Conservation (phyloP, 64 coral and sea anemone species). For the Pachyseris speciosa region DNA sequence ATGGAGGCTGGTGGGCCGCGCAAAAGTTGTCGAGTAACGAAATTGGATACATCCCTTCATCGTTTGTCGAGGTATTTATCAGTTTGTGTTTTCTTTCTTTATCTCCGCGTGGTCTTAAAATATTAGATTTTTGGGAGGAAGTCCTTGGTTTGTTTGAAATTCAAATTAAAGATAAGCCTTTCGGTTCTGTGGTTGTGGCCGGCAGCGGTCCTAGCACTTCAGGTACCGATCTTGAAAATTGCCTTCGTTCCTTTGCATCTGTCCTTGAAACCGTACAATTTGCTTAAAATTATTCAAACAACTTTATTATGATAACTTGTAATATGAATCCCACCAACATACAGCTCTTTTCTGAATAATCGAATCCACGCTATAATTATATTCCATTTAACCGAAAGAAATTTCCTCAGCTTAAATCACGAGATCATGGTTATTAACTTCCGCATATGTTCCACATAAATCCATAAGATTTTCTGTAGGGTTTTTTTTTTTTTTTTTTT, state of each 20-base stretch:
- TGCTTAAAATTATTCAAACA: too few relatives aligned
- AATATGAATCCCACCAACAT: too few relatives aligned
- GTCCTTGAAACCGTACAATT: not conserved
- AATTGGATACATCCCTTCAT: constrained; percentile 58
- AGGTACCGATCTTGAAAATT: not conserved
- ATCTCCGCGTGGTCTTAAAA: not conserved
- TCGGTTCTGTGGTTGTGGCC: not conserved
- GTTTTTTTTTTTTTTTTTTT: too few relatives aligned
- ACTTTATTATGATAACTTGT: too few relatives aligned
- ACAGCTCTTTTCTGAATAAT: too few relatives aligned
- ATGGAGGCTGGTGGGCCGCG: constrained; percentile 54
- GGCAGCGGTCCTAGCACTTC: not conserved
- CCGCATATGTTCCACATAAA: not conserved
- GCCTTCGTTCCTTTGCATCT: not conserved
- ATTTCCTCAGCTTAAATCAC: not conserved
- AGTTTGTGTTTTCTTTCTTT: constrained; percentile 14
- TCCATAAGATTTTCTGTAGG: not conserved
- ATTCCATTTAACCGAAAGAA: not conserved
- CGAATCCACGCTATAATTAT: not conserved
- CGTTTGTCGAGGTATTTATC: constrained; percentile 48
- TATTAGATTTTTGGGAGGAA: not conserved
- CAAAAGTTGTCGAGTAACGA: constrained; percentile 48
- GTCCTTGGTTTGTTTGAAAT: constrained; percentile 12
- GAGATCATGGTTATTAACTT: not conserved
- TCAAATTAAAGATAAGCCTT: constrained; percentile 8